A percentile compares a stretch with the other conserved stretches of the same genome.
Conservation (phyloP, 2,113 vertebrate species). For the Hippolais icterina region DNA sequence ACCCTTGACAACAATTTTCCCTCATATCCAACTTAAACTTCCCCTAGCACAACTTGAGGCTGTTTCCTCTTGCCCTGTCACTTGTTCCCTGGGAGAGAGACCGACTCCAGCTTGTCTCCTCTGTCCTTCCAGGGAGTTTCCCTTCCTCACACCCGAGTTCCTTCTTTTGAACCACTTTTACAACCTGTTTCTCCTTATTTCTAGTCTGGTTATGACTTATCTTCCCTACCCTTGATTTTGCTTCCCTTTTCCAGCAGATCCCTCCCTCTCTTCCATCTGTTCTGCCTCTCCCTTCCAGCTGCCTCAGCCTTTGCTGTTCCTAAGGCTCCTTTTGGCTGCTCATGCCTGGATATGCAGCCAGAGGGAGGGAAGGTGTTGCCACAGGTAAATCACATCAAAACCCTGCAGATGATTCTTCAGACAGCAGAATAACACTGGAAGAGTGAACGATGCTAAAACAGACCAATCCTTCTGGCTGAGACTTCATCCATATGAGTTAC, state of each 20-base stretch:
- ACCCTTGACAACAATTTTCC: background rate
- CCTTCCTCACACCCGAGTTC: background rate
- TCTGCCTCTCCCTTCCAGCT: background rate
- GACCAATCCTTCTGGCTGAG: background rate
- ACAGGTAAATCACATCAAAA: background rate
- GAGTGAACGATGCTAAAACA: background rate
- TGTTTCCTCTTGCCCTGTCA: background rate
- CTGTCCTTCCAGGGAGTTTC: background rate
- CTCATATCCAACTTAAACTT: background rate
- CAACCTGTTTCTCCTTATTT: background rate
- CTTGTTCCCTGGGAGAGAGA: background rate
- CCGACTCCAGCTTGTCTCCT: background rate
- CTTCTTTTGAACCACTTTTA: background rate
- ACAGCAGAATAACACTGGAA: background rate
- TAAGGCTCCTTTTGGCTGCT: background rate
- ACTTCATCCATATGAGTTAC: accelerated
- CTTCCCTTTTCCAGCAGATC: background rate
- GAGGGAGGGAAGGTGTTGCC: background rate
- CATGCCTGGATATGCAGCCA: background rate
- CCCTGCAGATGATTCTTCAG: background rate
- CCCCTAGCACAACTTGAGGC: background rate
- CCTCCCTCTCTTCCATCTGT: background rate
- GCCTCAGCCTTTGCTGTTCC: background rate
- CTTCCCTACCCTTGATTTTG: background rate
- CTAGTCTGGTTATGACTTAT: background rate